A percentile compares a stretch with the other conserved stretches of the same genome.
Conservation (phyloP, 2,113 vertebrate genomes). For the Panurus biarmicus region DNA sequence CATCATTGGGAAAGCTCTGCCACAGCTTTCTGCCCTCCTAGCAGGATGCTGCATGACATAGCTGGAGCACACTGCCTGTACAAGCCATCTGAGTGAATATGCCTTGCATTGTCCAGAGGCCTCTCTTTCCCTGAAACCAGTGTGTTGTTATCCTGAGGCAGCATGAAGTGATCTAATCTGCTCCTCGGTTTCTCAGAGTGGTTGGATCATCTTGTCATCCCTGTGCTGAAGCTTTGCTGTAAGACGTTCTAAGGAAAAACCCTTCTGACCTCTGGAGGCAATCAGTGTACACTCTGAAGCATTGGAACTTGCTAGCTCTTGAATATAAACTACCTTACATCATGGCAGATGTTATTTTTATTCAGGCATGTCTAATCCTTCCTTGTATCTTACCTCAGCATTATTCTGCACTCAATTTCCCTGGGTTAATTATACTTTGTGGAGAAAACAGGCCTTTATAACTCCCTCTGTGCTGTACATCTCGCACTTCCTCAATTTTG, state of each 20-base stretch:
- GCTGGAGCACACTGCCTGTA: rapidly evolving
- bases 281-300: background rate
- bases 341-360: conserved; percentile 46
- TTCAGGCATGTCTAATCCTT: conserved; percentile 43
- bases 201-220: background rate
- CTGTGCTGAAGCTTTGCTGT: background rate
- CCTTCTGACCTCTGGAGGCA: conserved; percentile 5
- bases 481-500: background rate
- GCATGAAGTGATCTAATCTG: background rate
- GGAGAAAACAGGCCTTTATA: background rate
- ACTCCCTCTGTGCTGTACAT: background rate
- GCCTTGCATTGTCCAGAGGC: background rate
- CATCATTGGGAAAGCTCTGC: background rate
- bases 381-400: conserved; percentile 43
- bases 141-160: background rate
- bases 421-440: background rate
- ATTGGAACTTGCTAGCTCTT: conserved; percentile 23
- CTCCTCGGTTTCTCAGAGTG: background rate
- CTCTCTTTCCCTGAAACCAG: background rate
- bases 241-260: background rate
- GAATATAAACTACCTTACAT: conserved; percentile 30
- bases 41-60: background rate
- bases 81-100: background rate
- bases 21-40: background rate
- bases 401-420: conserved; percentile 1